phyloP scores from a whole-genome alignment of 2,888 invertebrate species.

The Torymus texanus region DNA sequence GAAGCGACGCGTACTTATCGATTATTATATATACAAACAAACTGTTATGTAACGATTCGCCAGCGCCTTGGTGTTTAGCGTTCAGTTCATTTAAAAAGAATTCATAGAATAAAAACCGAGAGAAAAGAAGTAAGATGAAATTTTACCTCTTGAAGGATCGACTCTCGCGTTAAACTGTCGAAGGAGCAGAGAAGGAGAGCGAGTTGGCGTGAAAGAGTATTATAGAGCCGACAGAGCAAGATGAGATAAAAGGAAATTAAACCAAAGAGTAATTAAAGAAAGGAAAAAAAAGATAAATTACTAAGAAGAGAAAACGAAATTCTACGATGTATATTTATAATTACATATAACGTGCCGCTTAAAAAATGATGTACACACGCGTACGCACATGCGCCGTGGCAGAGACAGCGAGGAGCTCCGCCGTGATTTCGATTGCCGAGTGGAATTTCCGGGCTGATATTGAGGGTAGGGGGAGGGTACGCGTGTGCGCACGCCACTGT shows the following conservation, averaged over 20 bases:
- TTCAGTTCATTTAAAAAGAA: slow-evolving; percentile 44
- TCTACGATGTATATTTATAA: slow-evolving; percentile 57
- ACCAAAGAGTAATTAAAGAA: slow-evolving; percentile 34
- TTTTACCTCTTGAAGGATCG: slow-evolving; percentile 54
- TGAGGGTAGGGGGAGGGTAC: neutral
- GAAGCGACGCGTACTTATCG: slow-evolving; percentile 51
- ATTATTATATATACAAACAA: slow-evolving; percentile 48
- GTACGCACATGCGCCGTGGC: neutral
- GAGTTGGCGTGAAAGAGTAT: slow-evolving; percentile 19
- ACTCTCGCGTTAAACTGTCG: slow-evolving; percentile 5
- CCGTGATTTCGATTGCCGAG: too few relatives aligned
- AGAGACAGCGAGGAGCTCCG: too few relatives aligned
- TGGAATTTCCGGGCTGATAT: too few relatives aligned
- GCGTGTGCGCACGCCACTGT: slow-evolving; percentile 50
- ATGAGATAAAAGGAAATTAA: slow-evolving; percentile 3
- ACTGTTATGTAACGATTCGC: slow-evolving; percentile 52
- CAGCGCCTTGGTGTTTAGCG: slow-evolving; percentile 53
- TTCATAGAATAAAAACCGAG: slow-evolving; percentile 7
- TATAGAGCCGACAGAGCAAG: slow-evolving; percentile 22
- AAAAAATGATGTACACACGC: slow-evolving; percentile 32
- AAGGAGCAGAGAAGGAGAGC: slow-evolving; percentile 22
- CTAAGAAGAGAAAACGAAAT: slow-evolving; percentile 26
- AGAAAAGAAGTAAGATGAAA: slow-evolving; percentile 56
- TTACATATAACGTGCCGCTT: slow-evolving; percentile 53
- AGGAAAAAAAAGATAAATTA: slow-evolving; percentile 17